phyloP scores from a whole-genome alignment of 2,113 vertebrate species.

The Cygnus atratus region DNA sequence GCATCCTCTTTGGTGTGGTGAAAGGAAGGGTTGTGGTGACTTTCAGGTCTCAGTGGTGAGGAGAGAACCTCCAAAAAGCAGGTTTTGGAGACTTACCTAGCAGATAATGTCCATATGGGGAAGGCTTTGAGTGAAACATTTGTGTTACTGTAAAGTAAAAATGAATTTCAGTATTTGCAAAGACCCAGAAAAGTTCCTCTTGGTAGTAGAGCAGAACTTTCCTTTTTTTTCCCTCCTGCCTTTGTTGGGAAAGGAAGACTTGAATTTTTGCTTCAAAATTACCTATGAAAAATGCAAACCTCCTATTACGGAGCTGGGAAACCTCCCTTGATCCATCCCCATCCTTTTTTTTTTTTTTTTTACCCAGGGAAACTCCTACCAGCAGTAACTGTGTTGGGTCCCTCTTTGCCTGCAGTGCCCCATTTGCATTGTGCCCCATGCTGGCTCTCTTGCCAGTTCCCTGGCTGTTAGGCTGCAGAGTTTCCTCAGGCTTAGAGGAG shows the following conservation, averaged over 20 bases:
- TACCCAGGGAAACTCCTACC: background rate
- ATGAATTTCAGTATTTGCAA: background rate
- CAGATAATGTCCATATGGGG: accelerated
- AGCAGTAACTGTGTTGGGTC: background rate
- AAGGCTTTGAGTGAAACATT: background rate
- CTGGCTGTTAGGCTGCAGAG: background rate
- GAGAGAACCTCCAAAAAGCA: background rate
- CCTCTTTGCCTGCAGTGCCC: accelerated
- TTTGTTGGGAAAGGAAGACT: background rate
- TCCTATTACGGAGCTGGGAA: accelerated
- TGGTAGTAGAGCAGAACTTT: background rate
- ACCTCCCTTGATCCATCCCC: accelerated
- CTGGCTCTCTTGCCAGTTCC: background rate
- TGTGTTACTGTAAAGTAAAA: too few species aligned
- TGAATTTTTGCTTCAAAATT: background rate
- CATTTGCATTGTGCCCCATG: too few species aligned
- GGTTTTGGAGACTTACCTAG: accelerated
- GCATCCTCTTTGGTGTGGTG: background rate
- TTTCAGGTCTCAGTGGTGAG: background rate
- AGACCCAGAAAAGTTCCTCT: too few species aligned
- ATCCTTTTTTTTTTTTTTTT: too few species aligned
- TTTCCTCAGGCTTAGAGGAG: background rate
- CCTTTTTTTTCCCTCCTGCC: background rate
- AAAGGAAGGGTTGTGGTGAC: background rate
- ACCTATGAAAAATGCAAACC: accelerated